Evolutionary conservation across 2,113 vertebrate species (phyloP).

Genomic region (Ginglymostoma cirratum): DNA sequence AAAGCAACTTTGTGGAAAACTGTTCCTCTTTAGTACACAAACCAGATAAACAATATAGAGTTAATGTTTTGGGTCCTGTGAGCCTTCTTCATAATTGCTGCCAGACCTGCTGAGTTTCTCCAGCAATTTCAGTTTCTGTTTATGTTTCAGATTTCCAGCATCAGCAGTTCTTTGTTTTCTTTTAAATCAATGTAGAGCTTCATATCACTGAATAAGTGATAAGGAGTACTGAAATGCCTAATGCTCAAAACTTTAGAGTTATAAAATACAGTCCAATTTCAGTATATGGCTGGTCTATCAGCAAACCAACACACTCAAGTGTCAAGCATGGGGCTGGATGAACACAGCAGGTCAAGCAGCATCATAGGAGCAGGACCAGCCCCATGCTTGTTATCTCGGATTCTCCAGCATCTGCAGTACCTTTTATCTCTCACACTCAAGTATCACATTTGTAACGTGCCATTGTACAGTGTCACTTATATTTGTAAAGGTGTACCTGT

Average conservation of each 20-base stretch:
- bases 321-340: too few species aligned
- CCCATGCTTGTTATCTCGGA: too few species aligned
- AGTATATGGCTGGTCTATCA: not conserved
- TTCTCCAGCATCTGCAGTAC: too few species aligned
- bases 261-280: not conserved
- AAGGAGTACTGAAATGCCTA: not conserved
- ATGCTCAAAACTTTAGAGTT: not conserved
- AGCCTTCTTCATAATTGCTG: too few species aligned
- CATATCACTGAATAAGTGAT: not conserved
- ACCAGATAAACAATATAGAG: not conserved
- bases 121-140: too few species aligned
- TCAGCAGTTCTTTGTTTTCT: too few species aligned
- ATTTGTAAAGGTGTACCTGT: not conserved
- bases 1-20: not conserved
- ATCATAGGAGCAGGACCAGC: too few species aligned
- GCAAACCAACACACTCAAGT: not conserved
- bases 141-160: too few species aligned
- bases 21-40: not conserved
- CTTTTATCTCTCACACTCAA: too few species aligned
- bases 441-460: not conserved
- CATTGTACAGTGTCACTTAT: not conserved
- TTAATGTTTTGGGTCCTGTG: too few species aligned
- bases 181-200: not conserved
- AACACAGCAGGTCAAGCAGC: too few species aligned
- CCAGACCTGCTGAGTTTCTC: too few species aligned